A percentile compares a stretch with the other conserved stretches of the same genome.
These are phyloP conservation scores for Oncopodura yosiiana DNA, from an alignment of 1,140 invertebrate species.

Conservation along the genomic window DNA sequence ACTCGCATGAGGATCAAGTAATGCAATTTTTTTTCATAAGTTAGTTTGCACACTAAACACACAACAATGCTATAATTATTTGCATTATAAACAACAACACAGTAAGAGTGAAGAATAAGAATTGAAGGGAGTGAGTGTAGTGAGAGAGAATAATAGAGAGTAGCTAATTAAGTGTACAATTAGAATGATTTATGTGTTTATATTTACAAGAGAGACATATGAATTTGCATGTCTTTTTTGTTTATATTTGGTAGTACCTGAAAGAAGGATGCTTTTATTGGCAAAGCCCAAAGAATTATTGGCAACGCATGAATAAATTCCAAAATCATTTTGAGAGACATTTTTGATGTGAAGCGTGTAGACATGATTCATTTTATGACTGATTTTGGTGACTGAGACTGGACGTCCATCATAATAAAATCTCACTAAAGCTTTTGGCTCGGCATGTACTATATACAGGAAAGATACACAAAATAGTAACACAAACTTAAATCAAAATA, in stretches of 20 bases:
- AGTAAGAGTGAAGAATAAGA: no score
- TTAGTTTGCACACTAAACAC: no score
- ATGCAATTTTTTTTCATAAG: no score
- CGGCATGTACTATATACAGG: constrained; percentile 36
- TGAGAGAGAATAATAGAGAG: background rate
- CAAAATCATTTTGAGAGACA: constrained; percentile 36
- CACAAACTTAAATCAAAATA: no score
- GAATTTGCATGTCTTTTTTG: background rate
- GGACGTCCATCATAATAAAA: constrained; percentile 29
- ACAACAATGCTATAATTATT: no score
- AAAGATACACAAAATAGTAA: no score
- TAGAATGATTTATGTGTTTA: constrained; percentile 1
- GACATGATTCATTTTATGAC: background rate
- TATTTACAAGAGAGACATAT: background rate
- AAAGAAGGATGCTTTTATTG: constrained; percentile 34
- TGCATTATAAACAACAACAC: no score
- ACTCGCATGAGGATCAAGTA: no score
- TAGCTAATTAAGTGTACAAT: constrained; percentile 26
- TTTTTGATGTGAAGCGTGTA: constrained; percentile 35
- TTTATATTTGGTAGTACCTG: constrained; percentile 30
- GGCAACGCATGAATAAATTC: constrained; percentile 37
- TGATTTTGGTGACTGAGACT: background rate
- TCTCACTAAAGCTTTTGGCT: constrained; percentile 31
- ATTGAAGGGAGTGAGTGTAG: no score
- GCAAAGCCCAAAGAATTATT: constrained; percentile 34